A percentile compares a stretch with the other conserved stretches of the same genome.
These are phyloP conservation scores for Crossocerus cetratus DNA, from an alignment of 2,888 invertebrate species.

Conservation along the genomic window DNA sequence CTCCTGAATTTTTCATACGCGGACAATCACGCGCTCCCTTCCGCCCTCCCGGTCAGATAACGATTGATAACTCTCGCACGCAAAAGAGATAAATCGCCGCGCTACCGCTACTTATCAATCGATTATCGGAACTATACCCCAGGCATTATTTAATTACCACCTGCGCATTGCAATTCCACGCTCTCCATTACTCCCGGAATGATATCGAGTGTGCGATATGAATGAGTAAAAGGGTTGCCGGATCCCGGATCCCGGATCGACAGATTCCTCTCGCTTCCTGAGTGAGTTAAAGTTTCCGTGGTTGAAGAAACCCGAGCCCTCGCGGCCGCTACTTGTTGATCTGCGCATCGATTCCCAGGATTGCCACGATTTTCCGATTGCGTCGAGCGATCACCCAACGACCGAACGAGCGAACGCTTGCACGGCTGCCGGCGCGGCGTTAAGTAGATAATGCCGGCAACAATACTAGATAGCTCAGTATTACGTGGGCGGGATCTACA, in stretches of 20 bases:
- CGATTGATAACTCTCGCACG: not conserved
- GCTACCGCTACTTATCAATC: too few relatives aligned
- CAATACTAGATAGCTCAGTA: not conserved
- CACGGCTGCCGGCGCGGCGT: not conserved
- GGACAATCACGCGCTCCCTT: not conserved
- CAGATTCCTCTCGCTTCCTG: not conserved
- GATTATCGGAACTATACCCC: too few relatives aligned
- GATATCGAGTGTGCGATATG: too few relatives aligned
- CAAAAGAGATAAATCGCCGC: not conserved
- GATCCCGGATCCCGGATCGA: too few relatives aligned
- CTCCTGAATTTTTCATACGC: not conserved
- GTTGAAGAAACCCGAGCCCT: conserved; percentile 17
- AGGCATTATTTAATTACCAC: too few relatives aligned
- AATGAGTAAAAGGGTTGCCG: too few relatives aligned
- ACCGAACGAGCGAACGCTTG: too few relatives aligned
- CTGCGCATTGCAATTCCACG: too few relatives aligned
- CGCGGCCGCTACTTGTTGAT: conserved; percentile 35
- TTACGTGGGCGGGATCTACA: not conserved
- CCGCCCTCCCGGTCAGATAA: not conserved
- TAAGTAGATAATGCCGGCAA: not conserved
- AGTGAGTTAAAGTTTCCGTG: conserved; percentile 9
- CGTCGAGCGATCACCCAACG: not conserved
- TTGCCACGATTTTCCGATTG: conserved; percentile 3
- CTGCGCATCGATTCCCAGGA: not conserved
- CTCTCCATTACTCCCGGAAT: too few relatives aligned